phyloP scores from a whole-genome alignment of 2,888 invertebrate species.

The Choristoneura rosaceana region DNA sequence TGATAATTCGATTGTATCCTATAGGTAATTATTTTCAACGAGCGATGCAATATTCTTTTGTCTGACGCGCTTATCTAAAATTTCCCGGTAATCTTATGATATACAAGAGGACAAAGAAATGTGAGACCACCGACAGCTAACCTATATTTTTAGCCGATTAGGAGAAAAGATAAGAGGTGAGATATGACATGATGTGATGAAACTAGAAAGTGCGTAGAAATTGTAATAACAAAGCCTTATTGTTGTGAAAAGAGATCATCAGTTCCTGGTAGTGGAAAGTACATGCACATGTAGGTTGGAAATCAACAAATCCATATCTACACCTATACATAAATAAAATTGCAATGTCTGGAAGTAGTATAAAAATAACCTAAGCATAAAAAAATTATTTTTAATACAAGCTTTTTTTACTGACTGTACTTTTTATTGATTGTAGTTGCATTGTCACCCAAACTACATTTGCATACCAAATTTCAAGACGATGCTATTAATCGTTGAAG shows the following conservation, averaged over 20 bases:
- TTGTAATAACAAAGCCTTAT: background rate
- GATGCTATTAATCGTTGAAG: too few species aligned
- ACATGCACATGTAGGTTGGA: background rate
- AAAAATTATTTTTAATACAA: too few species aligned
- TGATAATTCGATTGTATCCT: too few species aligned
- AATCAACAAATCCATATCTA: too few species aligned
- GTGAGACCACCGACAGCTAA: background rate
- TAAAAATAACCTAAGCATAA: too few species aligned
- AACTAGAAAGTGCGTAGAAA: background rate
- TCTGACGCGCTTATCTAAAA: background rate
- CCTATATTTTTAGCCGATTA: conserved; percentile 9
- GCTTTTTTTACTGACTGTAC: too few species aligned
- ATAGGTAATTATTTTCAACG: background rate
- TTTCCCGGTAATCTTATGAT: background rate
- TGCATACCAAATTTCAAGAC: too few species aligned
- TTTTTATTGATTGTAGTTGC: too few species aligned
- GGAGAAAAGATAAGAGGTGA: background rate
- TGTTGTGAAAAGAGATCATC: background rate
- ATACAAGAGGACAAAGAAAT: conserved; percentile 1
- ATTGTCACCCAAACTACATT: too few species aligned
- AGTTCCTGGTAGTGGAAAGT: background rate
- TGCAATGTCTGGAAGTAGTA: too few species aligned
- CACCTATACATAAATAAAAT: too few species aligned
- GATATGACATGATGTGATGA: background rate
- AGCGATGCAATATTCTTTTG: background rate